phyloP scores from a whole-genome alignment of 2,888 invertebrate species.

The Notodonta dromedarius region DNA sequence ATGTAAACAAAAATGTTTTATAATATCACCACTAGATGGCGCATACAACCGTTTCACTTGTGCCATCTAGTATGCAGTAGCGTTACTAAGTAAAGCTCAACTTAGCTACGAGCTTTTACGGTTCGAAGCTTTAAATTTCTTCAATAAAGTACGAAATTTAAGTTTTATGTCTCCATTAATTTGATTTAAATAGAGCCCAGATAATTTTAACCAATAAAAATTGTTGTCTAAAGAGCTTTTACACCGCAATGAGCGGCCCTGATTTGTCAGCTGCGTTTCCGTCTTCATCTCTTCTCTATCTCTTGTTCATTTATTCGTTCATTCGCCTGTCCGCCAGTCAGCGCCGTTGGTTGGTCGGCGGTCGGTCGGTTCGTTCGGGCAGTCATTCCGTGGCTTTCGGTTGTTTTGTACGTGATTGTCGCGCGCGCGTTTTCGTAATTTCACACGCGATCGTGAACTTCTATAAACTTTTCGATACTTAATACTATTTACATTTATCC shows the following conservation, averaged over 20 bases:
- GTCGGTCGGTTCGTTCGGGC: neutral
- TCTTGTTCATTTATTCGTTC: too few relatives aligned
- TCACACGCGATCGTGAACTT: conserved; percentile 6
- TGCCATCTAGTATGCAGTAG: neutral
- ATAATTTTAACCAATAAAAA: too few relatives aligned
- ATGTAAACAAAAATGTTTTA: neutral
- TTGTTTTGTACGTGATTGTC: neutral
- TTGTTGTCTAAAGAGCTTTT: too few relatives aligned
- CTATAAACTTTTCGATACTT: neutral
- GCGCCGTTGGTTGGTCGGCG: too few relatives aligned
- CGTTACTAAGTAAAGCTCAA: neutral
- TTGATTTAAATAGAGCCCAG: too few relatives aligned
- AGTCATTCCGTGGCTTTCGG: neutral
- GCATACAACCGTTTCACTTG: neutral
- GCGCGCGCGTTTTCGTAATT: conserved; percentile 5
- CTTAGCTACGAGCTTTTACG: neutral
- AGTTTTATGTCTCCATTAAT: too few relatives aligned
- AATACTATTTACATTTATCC: neutral
- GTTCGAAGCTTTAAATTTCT: too few relatives aligned
- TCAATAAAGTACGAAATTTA: too few relatives aligned
- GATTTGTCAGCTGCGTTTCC: too few relatives aligned
- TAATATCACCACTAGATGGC: neutral
- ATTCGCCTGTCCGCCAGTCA: too few relatives aligned
- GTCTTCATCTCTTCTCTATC: too few relatives aligned
- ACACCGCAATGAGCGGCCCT: too few relatives aligned